phyloP scores from a whole-genome alignment of 2,113 vertebrate genomes.

The Rhombomys opimus region DNA sequence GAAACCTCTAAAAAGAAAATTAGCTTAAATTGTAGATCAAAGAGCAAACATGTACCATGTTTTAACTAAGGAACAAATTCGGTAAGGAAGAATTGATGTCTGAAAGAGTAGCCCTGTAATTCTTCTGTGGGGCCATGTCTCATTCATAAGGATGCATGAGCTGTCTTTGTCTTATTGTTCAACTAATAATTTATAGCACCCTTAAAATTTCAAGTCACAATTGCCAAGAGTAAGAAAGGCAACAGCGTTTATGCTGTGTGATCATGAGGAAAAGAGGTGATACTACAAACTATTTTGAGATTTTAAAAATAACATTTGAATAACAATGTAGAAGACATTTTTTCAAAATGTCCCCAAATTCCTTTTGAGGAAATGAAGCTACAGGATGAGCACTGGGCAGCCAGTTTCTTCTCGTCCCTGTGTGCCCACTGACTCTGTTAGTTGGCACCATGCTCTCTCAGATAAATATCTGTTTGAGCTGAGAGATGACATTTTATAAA shows the following conservation, averaged over 20 bases:
- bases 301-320: constrained; percentile 6
- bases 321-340: not conserved
- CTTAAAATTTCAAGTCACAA: not conserved
- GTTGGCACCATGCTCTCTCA: not conserved
- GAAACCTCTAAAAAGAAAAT: not conserved
- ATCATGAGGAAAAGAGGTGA: not conserved
- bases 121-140: not conserved
- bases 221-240: constrained; percentile 4
- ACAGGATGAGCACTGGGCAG: not conserved
- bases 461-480: not conserved
- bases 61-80: not conserved
- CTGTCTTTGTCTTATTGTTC: not conserved
- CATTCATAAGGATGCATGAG: not conserved
- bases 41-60: not conserved
- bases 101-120: not conserved
- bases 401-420: not conserved
- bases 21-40: not conserved
- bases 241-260: not conserved
- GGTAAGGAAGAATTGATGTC: not conserved
- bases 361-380: not conserved
- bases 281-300: not conserved
- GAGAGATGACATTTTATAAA: not conserved
- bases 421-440: not conserved
- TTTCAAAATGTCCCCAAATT: not conserved
- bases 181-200: not conserved